These are phyloP conservation scores for Dicyrtomina minuta DNA, from an alignment of 2,888 invertebrate species.

Conservation along the genomic window DNA sequence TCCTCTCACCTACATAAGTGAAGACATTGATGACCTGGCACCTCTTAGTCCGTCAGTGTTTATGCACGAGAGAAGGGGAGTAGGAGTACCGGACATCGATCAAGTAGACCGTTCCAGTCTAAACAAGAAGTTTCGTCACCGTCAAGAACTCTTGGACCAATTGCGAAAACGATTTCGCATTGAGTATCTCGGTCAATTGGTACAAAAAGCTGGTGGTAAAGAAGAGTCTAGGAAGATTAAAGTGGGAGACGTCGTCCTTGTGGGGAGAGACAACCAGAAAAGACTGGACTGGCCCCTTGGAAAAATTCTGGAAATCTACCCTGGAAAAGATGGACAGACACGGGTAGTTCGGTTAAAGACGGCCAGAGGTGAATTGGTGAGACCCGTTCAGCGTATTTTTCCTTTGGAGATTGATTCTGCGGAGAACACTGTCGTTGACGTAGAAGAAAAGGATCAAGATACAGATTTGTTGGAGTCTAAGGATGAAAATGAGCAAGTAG, in stretches of 20 bases:
- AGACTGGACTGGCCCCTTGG: slow-evolving; percentile 1
- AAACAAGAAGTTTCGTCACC: background rate
- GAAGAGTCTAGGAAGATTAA: too few relatives aligned
- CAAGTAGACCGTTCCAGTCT: background rate
- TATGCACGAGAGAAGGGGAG: background rate
- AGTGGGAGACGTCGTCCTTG: background rate
- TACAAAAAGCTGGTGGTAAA: background rate
- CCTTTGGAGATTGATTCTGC: background rate
- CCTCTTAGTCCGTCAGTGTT: background rate
- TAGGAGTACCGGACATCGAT: background rate
- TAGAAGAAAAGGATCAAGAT: too few relatives aligned
- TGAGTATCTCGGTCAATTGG: background rate
- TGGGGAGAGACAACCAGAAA: background rate
- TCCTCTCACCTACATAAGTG: background rate
- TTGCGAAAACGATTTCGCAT: background rate
- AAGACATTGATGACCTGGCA: background rate
- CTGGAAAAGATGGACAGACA: background rate
- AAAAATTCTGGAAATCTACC: background rate
- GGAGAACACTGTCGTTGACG: too few relatives aligned
- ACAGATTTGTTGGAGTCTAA: too few relatives aligned
- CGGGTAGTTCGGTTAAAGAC: background rate
- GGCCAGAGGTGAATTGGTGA: background rate
- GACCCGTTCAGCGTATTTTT: background rate
- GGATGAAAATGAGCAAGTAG: too few relatives aligned
- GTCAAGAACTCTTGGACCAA: background rate